These are phyloP conservation scores for Anser brachyrhynchus DNA, from an alignment of 2,113 vertebrate genomes.

Conservation along the genomic window DNA sequence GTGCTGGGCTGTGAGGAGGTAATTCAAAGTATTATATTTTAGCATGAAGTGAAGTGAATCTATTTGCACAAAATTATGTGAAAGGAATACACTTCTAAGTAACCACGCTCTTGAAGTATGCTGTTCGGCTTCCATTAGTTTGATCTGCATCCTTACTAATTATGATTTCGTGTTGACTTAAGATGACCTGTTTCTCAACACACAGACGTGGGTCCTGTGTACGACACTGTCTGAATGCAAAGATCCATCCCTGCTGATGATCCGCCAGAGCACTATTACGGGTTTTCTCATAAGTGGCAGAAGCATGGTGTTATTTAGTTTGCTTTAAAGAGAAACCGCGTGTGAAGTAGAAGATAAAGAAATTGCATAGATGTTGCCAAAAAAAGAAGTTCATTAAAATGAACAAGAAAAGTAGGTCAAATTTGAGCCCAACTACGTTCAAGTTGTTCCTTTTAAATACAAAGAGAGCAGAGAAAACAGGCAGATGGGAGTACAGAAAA, in stretches of 20 bases:
- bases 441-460: slow-evolving; percentile 21
- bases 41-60: not conserved
- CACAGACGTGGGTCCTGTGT: not conserved
- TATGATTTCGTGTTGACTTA: not conserved
- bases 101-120: not conserved
- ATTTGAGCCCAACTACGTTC: slow-evolving; percentile 12
- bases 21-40: slow-evolving; percentile 22
- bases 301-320: not conserved
- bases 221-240: not conserved
- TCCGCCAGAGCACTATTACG: not conserved
- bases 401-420: not conserved
- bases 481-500: slow-evolving; percentile 46
- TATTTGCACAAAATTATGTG: slow-evolving; percentile 8
- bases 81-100: not conserved
- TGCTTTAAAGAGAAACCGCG: not conserved
- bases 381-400: slow-evolving; percentile 31
- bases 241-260: not conserved
- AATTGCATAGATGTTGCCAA: not conserved
- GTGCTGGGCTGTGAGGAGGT: not conserved
- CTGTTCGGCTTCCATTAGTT: not conserved
- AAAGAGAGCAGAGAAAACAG: slow-evolving; percentile 29
- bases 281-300: slow-evolving; percentile 4
- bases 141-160: not conserved
- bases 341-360: not conserved
- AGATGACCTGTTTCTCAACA: not conserved